Evolutionary conservation across 2,113 vertebrate species (phyloP), one percentile per base, ranked within the genome.

Genomic region (Acanthochromis polyacanthus): DNA sequence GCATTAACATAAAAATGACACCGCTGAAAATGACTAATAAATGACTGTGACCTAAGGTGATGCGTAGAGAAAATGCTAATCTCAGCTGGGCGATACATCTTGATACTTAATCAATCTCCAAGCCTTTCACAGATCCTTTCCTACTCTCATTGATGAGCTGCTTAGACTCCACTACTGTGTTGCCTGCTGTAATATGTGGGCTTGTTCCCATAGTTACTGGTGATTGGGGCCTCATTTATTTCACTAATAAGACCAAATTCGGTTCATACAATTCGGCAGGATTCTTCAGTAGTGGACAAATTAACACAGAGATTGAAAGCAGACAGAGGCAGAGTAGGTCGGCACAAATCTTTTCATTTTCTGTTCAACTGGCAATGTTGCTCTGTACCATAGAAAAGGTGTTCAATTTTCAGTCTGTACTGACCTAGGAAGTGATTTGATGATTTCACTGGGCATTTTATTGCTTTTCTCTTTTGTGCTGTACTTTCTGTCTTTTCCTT

Each of bases 251-350:
- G 82, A 69, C 38, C 60, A 71, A 82, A 75, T 52, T 74, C 10
- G 1, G 60, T 55, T 80, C 0, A 5, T 81, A 80, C 60, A 20
- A 61, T 64, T 69, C 65, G 32, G n/a, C 32, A 32, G 36, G 61
- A 78, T 74, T 73, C 70, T 75, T 72, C 48, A 63, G 67, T 32
- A 8, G 38, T 12, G 15, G 55, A 78, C 8, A 19, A 63, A 91
- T 91, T 85, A 82, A 75, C 83, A 82, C 89, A 71, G 77, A 90
- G 66, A 88, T 78, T 78, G 84, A 75, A 84, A 79, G 63, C 56
- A 58, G 67, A 72, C 23, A 78, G 19, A 3, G 69, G 46, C 40
- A 11, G 3, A 50, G 19, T 1, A 68, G 36, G n/a, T 53, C 10
- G 32, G 20, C 67, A 62, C 28, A 71, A 52, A 65, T 36, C 65